A percentile compares a stretch with the other conserved stretches of the same genome.
Evolutionary conservation across 1,140 invertebrate species (phyloP).

Genomic region (Temnothorax nylanderi): DNA sequence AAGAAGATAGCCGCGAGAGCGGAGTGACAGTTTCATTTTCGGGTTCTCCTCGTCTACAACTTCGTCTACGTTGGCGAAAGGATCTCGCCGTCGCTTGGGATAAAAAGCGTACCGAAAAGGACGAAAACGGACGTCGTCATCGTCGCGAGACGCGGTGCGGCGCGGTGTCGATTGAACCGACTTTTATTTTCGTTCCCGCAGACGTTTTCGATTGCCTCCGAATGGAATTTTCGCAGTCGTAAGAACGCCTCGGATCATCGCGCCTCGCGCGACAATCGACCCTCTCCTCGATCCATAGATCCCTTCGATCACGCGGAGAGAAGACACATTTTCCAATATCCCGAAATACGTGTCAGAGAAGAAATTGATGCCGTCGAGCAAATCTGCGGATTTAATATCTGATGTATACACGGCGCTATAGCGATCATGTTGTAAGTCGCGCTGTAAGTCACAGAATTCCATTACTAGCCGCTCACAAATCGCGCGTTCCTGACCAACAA

Average conservation of each 20-base stretch:
- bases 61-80: conserved; percentile 41
- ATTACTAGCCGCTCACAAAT: conserved; percentile 9
- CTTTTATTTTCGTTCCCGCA: conserved; percentile 53
- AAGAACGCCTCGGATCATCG: conserved; percentile 27
- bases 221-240: conserved; percentile 50
- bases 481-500: neutral
- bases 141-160: neutral
- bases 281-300: conserved; percentile 32
- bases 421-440: conserved; percentile 37
- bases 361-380: conserved; percentile 59
- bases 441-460: conserved; percentile 47
- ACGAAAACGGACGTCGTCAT: conserved; percentile 38
- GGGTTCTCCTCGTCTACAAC: conserved; percentile 40
- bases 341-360: conserved; percentile 52
- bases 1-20: conserved; percentile 70
- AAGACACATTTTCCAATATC: conserved; percentile 60
- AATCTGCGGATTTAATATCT: conserved; percentile 60
- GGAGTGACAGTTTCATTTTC: conserved; percentile 82
- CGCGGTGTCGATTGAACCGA: conserved; percentile 49
- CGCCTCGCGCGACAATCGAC: conserved; percentile 27
- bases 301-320: conserved; percentile 32
- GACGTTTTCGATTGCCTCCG: conserved; percentile 43
- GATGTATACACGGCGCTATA: conserved; percentile 27
- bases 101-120: conserved; percentile 45
- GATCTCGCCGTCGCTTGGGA: conserved; percentile 42